Evolutionary conservation across 2,797 vertebrate genomes (phyloP).

Genomic region (Chelidonichthys spinosus): DNA sequence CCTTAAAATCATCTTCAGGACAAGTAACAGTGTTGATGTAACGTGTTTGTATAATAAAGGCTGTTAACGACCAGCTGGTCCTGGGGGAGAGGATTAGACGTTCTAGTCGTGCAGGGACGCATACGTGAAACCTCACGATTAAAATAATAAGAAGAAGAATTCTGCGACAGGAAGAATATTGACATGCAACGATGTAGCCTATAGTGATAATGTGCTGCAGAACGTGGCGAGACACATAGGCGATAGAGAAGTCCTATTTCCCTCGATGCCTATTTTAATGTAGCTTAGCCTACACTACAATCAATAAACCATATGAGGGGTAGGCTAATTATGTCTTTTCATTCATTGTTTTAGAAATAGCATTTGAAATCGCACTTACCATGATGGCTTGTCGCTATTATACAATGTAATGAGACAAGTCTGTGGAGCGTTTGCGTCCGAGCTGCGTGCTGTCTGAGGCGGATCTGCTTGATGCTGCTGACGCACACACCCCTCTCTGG

Average conservation of each 20-base stretch:
- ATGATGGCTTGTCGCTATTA: conserved; percentile 66
- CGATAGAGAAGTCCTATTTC: background rate
- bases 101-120: conserved; percentile 22
- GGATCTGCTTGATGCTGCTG: conserved; percentile 27
- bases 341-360: background rate
- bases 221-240: background rate
- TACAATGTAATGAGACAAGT: conserved; percentile 64
- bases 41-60: background rate
- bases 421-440: conserved; percentile 23
- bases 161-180: background rate
- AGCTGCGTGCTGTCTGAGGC: conserved; percentile 16
- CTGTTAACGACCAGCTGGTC: background rate
- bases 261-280: background rate
- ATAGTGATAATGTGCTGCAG: background rate
- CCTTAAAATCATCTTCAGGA: background rate
- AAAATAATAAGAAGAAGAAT: background rate
- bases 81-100: conserved; percentile 37
- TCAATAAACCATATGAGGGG: background rate
- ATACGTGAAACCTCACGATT: background rate
- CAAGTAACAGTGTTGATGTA: background rate
- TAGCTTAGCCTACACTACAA: background rate
- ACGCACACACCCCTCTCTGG: conserved; percentile 23
- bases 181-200: background rate
- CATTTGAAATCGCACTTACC: conserved; percentile 44
- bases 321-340: no score